phyloP scores from a whole-genome alignment of 1,140 invertebrate species.

The Drosophila lacteicornis region DNA sequence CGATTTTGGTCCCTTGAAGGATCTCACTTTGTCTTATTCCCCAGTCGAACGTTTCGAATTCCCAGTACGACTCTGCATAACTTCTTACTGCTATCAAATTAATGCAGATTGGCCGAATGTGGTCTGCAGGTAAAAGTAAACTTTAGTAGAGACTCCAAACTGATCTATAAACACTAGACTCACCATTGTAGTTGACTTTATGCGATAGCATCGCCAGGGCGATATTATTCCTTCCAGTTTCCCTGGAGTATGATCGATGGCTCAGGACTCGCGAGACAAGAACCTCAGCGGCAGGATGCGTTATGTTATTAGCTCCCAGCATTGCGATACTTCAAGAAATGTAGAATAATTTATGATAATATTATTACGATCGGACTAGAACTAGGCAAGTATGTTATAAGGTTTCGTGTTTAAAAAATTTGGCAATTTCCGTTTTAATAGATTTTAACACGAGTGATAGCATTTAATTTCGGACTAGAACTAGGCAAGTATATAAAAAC shows the following conservation, averaged over 20 bases:
- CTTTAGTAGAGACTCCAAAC: not conserved
- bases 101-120: not conserved
- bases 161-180: not conserved
- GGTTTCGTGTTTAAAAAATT: no score
- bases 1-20: not conserved
- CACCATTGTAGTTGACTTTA: not conserved
- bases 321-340: not conserved
- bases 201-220: not conserved
- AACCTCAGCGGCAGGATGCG: not conserved
- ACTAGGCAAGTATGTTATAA: no score
- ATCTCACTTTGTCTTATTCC: not conserved
- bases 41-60: not conserved
- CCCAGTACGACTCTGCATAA: fast-evolving
- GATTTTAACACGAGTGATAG: no score
- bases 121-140: not conserved
- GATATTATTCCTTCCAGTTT: not conserved
- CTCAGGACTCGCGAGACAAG: not conserved
- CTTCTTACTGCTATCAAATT: fast-evolving
- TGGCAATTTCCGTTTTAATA: no score
- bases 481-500: no score
- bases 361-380: no score
- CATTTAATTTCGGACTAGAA: no score
- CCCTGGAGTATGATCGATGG: not conserved
- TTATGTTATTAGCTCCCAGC: not conserved
- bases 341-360: not conserved